phyloP scores from a whole-genome alignment of 37 sponge, comb jelly and placozoan species.

The Spongia lamella region DNA sequence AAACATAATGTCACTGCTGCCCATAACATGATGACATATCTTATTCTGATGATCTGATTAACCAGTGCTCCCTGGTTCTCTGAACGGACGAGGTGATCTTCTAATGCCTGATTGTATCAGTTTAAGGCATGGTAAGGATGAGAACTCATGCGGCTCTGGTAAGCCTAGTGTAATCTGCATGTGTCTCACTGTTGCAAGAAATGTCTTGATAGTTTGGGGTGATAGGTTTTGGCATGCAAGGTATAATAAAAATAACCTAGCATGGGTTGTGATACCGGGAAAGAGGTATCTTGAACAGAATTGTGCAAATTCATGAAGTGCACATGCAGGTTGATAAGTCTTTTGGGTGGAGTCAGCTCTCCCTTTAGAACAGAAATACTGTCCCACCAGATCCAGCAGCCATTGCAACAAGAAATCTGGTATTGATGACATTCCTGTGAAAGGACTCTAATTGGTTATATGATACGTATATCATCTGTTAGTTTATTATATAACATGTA shows the following conservation, averaged over 20 bases:
- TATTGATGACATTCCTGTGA: not conserved
- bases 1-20: not conserved
- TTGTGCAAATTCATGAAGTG: not conserved
- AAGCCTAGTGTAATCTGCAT: slow-evolving; percentile 39
- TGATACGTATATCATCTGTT: slow-evolving; percentile 12
- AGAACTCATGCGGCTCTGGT: slow-evolving; percentile 29
- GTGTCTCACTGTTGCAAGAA: slow-evolving; percentile 49
- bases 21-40: not conserved
- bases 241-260: slow-evolving; percentile 26
- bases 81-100: not conserved
- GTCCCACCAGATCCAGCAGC: slow-evolving; percentile 49
- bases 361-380: slow-evolving; percentile 18
- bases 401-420: not conserved
- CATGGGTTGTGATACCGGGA: slow-evolving; percentile 36
- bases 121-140: slow-evolving; percentile 37
- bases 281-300: slow-evolving; percentile 38
- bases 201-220: slow-evolving; percentile 50
- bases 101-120: slow-evolving; percentile 41
- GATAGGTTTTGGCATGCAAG: slow-evolving; percentile 24
- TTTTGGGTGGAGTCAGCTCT: slow-evolving; percentile 48
- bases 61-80: not conserved
- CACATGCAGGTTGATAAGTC: slow-evolving; percentile 51
- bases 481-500: slow-evolving; percentile 44
- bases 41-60: not conserved
- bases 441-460: too few species aligned